Percentiles rank a stretch among this genome's conserved stretches.
Evolutionary conservation across 2,888 invertebrate genomes (phyloP).

Genomic region (Drosophila antonietae): DNA sequence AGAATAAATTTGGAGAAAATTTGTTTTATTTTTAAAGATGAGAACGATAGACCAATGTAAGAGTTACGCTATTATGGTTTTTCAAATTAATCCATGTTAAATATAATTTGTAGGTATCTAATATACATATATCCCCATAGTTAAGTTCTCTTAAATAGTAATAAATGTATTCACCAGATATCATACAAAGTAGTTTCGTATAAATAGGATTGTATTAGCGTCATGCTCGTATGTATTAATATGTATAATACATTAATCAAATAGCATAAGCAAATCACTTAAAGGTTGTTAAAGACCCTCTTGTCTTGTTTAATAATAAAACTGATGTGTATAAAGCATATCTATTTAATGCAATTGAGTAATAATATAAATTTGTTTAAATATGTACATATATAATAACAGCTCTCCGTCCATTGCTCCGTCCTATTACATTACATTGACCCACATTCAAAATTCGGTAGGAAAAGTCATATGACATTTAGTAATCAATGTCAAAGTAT

Average conservation of each 20-base stretch:
- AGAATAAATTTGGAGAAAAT: background rate
- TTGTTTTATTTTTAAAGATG: background rate
- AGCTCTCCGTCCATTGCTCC: too few relatives aligned
- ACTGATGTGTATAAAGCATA: constrained; percentile 1
- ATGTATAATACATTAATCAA: background rate
- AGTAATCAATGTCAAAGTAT: background rate
- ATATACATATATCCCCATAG: background rate
- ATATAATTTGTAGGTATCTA: background rate
- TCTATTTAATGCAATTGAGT: background rate
- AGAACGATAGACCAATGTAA: constrained; percentile 19
- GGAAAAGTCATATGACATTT: background rate
- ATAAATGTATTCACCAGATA: background rate
- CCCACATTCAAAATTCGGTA: background rate
- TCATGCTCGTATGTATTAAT: background rate
- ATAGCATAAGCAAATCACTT: background rate
- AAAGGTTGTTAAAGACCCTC: background rate
- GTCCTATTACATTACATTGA: background rate
- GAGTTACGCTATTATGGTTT: background rate
- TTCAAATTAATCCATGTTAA: constrained; percentile 11
- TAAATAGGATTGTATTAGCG: background rate
- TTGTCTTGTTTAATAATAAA: background rate
- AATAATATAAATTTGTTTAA: background rate
- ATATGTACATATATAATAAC: too few relatives aligned
- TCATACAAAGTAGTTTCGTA: background rate
- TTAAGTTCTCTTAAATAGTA: background rate